phyloP scores from a whole-genome alignment of 2,113 vertebrate genomes.

The Casuarius casuarius region DNA sequence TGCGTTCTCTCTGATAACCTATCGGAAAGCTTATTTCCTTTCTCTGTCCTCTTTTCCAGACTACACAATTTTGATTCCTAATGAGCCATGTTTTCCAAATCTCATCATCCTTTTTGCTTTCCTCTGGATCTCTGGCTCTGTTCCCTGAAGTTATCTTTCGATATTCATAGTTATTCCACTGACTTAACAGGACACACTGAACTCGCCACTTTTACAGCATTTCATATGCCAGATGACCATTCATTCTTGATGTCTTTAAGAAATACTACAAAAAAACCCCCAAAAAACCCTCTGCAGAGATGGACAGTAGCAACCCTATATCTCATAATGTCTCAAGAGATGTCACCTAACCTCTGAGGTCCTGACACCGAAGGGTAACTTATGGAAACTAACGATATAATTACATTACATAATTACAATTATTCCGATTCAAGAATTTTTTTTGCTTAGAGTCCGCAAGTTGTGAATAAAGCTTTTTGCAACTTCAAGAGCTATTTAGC shows the following conservation, averaged over 20 bases:
- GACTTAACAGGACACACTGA: rapidly evolving
- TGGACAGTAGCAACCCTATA: rapidly evolving
- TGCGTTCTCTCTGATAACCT: rapidly evolving
- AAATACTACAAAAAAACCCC: not conserved
- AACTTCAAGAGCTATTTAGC: not conserved
- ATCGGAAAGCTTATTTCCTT: not conserved
- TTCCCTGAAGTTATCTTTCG: not conserved
- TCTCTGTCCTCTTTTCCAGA: not conserved
- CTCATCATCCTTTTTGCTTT: not conserved
- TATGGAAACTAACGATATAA: not conserved
- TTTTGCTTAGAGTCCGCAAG: not conserved
- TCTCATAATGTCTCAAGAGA: not conserved
- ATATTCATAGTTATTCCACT: not conserved
- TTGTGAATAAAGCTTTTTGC: not conserved
- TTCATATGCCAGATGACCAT: not conserved
- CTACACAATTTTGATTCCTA: not conserved
- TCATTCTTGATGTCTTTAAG: not conserved
- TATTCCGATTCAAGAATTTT: rapidly evolving
- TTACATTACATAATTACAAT: too few relatives aligned
- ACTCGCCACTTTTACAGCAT: not conserved
- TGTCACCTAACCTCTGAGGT: not conserved
- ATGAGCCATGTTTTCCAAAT: not conserved
- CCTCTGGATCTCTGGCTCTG: not conserved
- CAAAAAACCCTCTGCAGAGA: not conserved
- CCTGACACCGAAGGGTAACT: not conserved